Evolutionary conservation across 2,888 invertebrate genomes (phyloP), one percentile per base, ranked within the genome.

Genomic region (Barypeithes pellucidus): DNA sequence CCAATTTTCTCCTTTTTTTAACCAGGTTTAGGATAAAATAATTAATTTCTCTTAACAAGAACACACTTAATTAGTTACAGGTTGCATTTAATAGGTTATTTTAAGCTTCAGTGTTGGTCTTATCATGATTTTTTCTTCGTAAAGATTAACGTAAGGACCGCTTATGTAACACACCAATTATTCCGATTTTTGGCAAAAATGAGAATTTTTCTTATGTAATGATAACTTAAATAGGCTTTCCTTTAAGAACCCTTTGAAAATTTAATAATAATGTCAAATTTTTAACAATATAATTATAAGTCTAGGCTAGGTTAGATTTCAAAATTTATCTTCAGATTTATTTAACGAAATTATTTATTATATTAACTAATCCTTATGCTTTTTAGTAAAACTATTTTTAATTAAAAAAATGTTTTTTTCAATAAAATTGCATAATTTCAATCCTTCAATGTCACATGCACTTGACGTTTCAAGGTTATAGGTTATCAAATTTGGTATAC

Each of bases 391-490:
- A 8, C 18, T 18, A 39, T 60, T 41, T 60, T 60, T 60, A 1
- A 0, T 9, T 18, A 59, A 12, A 60, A 39, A 20, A 41, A 1
- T n/a, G 1, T n/a, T 0, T 41, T 39, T 12, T 20, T 1, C 41
- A 4, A 5, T 12, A 41, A 57, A 60, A 39, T 60, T 60, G 59
- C 59, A 60, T 60, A 60, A 39, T 41, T 16, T 18, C 12, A 4
- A 20, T 60, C 2, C n/a, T 57, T 20, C 39, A 61, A 60, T 52
- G 63, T 66, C 65, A 66, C 65, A 66, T 66, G 65, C 24, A 66
- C 2, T 63, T 66, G 65, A 54, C 52, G 20, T 66, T 66, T 66
- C 52, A 66, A 66, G 65, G 65, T 66, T 66, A 50, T 50, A 33
- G 47, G 43, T 24, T 47, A 24, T 24, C 33, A 66, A 22, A 66